Base-by-base conservation (phyloP, 2,113 vertebrate species). In the Psittacara wagleri region DNA sequence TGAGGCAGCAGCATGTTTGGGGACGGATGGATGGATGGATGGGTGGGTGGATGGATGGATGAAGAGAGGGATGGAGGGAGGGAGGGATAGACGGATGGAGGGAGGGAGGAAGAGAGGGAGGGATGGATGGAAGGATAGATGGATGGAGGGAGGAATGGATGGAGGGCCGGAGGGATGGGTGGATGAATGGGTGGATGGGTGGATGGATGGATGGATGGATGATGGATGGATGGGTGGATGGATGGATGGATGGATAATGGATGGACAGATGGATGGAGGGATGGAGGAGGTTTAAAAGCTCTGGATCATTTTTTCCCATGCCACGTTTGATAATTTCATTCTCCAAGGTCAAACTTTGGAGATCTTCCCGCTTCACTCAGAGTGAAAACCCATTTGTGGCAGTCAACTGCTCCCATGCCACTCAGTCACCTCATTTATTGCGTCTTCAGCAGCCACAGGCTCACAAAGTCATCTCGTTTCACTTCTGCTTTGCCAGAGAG, bases 361-460 rank as follows among this genome's bases (percentile, higher is more conserved):
- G 37, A 52, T 39, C 64, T 48, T 94, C 81, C 91, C 88, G 64
- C 33, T 25, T 72, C 33, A 4, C 31, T 52, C 0, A 1, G 29
- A 95, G 57, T 68, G 77, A 89, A 94, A 86, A 94, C 54, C 39
- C 69, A 39, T 75, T 86, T 91, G 80, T 84, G 80, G 80, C 83
- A 81, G 54, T n/a, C 41, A 69, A 43, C 67, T 29, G 54, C 75
- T 88, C 72, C 76, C 1, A 0, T 84, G 88, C 68, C 7, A 9
- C 46, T 81, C 79, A 48, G 88, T 33, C 75, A 80, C 69, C 63
- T 69, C 43, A 64, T 44, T 96, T 69, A 74, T 18, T 63, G 72
- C n/a, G 0, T 43, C 91, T 57, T 86, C 92, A 8, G 89, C 95
- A 57, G 55, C 27, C 43, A 67, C 67, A 75, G 3, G 2, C 75